Conservation (phyloP, 1,140 invertebrate genomes). For the Hylyphantes graminicola region DNA sequence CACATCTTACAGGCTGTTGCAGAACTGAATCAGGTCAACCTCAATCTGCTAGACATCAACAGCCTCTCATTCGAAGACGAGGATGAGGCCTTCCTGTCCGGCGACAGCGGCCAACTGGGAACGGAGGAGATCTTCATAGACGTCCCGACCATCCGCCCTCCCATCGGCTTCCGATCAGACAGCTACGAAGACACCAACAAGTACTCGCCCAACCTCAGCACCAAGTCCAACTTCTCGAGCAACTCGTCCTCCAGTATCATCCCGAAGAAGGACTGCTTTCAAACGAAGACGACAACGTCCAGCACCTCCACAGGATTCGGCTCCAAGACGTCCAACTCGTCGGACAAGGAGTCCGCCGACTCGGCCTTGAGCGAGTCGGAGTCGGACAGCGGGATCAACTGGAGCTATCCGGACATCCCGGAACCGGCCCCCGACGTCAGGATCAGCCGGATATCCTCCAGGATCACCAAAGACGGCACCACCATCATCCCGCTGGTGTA, state of each 20-base stretch:
- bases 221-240: conserved; percentile 17
- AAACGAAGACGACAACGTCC: background rate
- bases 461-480: conserved; percentile 6
- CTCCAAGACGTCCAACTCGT: conserved; percentile 1
- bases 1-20: conserved; percentile 12
- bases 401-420: conserved; percentile 50
- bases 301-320: conserved; percentile 10
- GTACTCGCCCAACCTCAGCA: conserved; percentile 28
- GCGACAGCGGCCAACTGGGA: conserved; percentile 48
- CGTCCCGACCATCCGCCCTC: conserved; percentile 60
- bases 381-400: conserved; percentile 48
- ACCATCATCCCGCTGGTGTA: background rate
- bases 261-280: conserved; percentile 24
- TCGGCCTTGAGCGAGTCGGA: conserved; percentile 58
- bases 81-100: conserved; percentile 36
- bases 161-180: conserved; percentile 50
- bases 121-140: conserved; percentile 63
- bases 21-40: conserved; percentile 31
- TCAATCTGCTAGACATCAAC: conserved; percentile 37
- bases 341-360: conserved; percentile 39
- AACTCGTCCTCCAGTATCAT: background rate
- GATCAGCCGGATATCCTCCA: background rate
- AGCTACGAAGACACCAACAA: conserved; percentile 3
- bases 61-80: conserved; percentile 33
- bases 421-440: conserved; percentile 2